phyloP scores from a whole-genome alignment of 2,888 invertebrate genomes.

The Lydus trimaculatus region DNA sequence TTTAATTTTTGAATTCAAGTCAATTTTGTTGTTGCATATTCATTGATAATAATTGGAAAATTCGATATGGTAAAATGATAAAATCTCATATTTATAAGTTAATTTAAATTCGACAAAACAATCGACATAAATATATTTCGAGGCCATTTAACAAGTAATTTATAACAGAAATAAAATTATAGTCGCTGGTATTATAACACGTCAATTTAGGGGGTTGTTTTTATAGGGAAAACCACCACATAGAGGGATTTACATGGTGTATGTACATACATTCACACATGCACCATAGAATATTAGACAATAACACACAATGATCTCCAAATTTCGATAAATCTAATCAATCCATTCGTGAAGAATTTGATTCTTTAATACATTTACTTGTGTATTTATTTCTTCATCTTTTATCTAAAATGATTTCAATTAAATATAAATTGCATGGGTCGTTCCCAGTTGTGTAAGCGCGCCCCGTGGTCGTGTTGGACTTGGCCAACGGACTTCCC shows the following conservation, averaged over 20 bases:
- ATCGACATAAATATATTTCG: conserved; percentile 49
- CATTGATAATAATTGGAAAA: background rate
- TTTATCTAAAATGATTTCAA: conserved; percentile 14
- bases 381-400: background rate
- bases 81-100: conserved; percentile 52
- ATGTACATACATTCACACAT: background rate
- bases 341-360: background rate
- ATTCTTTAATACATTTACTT: background rate
- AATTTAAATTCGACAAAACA: conserved; percentile 53
- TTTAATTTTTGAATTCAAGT: background rate
- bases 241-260: background rate
- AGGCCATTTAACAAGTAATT: conserved; percentile 51
- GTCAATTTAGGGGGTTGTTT: conserved; percentile 23
- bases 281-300: background rate
- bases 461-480: conserved; percentile 11
- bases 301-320: background rate
- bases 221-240: background rate
- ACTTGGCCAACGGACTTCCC: conserved; percentile 37
- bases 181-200: conserved; percentile 31
- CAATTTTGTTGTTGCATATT: background rate
- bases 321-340: background rate
- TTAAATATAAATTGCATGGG: conserved; percentile 12
- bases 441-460: conserved; percentile 9
- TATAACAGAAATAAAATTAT: conserved; percentile 49
- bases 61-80: conserved; percentile 38